Evolutionary conservation across 2,113 vertebrate genomes (phyloP).

Genomic region (Sylvia atricapilla): DNA sequence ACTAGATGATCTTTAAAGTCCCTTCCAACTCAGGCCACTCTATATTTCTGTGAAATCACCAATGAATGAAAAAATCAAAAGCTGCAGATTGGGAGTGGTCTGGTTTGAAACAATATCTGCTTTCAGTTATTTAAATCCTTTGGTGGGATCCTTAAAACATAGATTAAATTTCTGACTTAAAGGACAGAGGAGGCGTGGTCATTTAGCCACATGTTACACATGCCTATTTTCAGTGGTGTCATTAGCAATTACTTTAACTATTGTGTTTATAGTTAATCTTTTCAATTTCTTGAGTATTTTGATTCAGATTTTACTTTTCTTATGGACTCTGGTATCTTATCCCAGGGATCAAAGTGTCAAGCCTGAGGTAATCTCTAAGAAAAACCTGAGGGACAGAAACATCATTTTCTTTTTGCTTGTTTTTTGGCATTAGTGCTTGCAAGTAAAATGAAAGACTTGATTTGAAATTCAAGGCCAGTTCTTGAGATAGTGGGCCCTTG

Average conservation of each 20-base stretch:
- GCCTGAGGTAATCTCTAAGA: not conserved
- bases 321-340: not conserved
- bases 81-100: not conserved
- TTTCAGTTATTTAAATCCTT: not conserved
- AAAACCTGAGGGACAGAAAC: not conserved
- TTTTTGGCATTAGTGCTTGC: not conserved
- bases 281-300: not conserved
- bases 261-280: not conserved
- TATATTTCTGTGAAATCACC: not conserved
- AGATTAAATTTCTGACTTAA: not conserved
- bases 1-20: not conserved
- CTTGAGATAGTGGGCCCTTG: not conserved
- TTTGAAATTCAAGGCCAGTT: slow-evolving; percentile 41
- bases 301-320: not conserved
- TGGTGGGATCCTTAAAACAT: not conserved
- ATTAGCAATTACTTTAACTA: not conserved
- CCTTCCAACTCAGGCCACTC: not conserved
- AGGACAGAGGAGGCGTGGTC: not conserved
- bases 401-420: not conserved
- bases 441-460: slow-evolving; percentile 38
- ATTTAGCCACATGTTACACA: not conserved
- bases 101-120: not conserved
- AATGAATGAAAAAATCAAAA: not conserved
- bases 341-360: not conserved
- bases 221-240: not conserved